Percentiles rank a stretch among this genome's conserved stretches.
These are phyloP conservation scores for Xestia xanthographa DNA, from an alignment of 2,888 invertebrate species.

Conservation along the genomic window DNA sequence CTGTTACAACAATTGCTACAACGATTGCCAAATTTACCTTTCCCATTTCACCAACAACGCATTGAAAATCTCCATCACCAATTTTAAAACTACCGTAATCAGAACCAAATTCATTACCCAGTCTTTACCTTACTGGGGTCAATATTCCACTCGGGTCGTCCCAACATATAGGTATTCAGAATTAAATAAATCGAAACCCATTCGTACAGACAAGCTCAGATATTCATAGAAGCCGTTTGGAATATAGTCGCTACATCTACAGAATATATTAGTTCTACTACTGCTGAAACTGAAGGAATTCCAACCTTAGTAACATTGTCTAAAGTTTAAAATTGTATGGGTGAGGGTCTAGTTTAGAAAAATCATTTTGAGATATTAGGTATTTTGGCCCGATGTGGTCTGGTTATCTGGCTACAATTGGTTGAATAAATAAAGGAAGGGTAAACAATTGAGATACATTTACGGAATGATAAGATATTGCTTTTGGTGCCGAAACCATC, in stretches of 20 bases:
- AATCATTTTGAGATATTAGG: constrained; percentile 58
- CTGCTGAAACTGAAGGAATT: constrained; percentile 10
- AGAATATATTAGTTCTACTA: constrained; percentile 68
- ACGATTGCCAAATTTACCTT: not conserved
- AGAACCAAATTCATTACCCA: constrained; percentile 31
- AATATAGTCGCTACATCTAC: constrained; percentile 67
- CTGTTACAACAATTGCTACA: not conserved
- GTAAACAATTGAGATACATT: constrained; percentile 18
- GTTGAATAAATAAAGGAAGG: constrained; percentile 38
- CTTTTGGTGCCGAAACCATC: not conserved
- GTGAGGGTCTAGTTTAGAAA: constrained; percentile 36
- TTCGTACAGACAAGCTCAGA: constrained; percentile 62
- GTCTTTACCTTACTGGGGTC: constrained; percentile 34
- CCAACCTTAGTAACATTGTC: constrained; percentile 20
- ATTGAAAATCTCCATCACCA: not conserved
- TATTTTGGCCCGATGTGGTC: constrained; percentile 46
- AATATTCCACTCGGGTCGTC: constrained; percentile 50
- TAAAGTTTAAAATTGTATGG: constrained; percentile 40
- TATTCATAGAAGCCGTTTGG: constrained; percentile 73
- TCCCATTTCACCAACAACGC: not conserved
- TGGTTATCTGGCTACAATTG: constrained; percentile 51
- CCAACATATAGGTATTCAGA: constrained; percentile 61
- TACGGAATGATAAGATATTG: not conserved
- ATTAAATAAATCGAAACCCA: constrained; percentile 68
- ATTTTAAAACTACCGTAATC: not conserved